These are phyloP conservation scores for Priocnemis perturbator DNA, from an alignment of 2,888 invertebrate genomes.

Conservation along the genomic window DNA sequence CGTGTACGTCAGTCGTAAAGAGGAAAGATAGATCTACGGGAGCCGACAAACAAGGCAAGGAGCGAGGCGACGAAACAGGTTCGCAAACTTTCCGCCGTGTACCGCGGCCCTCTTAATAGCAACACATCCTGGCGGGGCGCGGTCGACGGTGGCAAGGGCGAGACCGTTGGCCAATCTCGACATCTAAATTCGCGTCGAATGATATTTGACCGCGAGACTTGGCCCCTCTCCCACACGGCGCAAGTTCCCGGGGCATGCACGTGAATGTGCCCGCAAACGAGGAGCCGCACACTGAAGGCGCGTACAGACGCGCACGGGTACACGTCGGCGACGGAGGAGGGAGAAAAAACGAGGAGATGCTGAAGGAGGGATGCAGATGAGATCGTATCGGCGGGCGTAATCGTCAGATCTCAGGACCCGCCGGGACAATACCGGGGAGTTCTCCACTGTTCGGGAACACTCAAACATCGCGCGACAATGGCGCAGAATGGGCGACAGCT, in stretches of 20 bases:
- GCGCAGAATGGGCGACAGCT: conserved; percentile 72
- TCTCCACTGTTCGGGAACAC: conserved; percentile 72
- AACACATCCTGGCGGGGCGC: conserved; percentile 45
- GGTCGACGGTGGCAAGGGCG: conserved; percentile 11
- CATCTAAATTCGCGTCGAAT: conserved; percentile 56
- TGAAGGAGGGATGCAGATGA: conserved; percentile 72
- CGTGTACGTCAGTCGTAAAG: no score
- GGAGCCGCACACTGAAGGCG: no score
- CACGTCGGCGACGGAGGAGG: conserved; percentile 9
- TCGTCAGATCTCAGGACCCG: conserved; percentile 69
- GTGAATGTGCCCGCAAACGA: conserved; percentile 17
- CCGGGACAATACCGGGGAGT: conserved; percentile 72
- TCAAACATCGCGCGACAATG: conserved; percentile 73
- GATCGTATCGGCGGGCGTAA: conserved; percentile 71
- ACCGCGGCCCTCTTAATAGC: conserved; percentile 51
- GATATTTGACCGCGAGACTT: conserved; percentile 49
- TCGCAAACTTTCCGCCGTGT: conserved; percentile 9
- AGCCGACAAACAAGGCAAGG: no score
- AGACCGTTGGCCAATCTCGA: conserved; percentile 44
- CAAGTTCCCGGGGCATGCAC: conserved; percentile 24
- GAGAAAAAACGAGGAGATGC: conserved; percentile 27
- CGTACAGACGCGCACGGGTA: conserved; percentile 35
- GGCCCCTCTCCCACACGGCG: neutral
- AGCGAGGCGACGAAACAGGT: no score
- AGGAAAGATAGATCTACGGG: no score